These are phyloP conservation scores for Batillaria attramentaria DNA, from an alignment of 1,140 invertebrate species.

Conservation along the genomic window DNA sequence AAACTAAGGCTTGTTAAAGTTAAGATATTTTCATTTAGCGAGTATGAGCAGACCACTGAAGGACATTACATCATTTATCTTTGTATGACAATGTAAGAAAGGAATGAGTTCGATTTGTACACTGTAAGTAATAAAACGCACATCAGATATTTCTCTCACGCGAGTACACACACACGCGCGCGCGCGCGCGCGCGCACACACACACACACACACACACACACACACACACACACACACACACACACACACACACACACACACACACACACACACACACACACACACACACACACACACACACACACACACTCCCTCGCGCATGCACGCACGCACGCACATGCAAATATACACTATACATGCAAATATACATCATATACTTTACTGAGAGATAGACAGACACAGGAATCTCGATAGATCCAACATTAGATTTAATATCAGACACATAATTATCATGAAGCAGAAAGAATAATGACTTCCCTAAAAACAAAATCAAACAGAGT, in stretches of 20 bases:
- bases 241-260: not conserved
- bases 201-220: conserved; percentile 5
- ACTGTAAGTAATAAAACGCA: no score
- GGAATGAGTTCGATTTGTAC: no score
- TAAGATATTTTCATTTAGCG: no score
- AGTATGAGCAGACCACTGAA: no score
- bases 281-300: not conserved
- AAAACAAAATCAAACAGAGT: no score
- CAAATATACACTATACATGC: conserved; percentile 1
- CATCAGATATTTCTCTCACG: no score
- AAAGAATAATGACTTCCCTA: no score
- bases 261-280: not conserved
- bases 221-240: not conserved
- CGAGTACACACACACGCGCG: not conserved
- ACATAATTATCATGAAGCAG: not conserved
- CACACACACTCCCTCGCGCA: not conserved
- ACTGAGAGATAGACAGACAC: not conserved
- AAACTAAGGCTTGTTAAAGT: no score
- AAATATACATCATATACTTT: not conserved
- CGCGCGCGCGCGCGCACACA: no score
- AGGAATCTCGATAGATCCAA: not conserved
- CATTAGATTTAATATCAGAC: not conserved
- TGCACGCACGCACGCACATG: not conserved
- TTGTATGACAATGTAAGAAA: no score
- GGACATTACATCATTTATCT: no score